Evolutionary conservation across 2,797 vertebrate species (phyloP).

Genomic region (Dromococcyx pavoninus): DNA sequence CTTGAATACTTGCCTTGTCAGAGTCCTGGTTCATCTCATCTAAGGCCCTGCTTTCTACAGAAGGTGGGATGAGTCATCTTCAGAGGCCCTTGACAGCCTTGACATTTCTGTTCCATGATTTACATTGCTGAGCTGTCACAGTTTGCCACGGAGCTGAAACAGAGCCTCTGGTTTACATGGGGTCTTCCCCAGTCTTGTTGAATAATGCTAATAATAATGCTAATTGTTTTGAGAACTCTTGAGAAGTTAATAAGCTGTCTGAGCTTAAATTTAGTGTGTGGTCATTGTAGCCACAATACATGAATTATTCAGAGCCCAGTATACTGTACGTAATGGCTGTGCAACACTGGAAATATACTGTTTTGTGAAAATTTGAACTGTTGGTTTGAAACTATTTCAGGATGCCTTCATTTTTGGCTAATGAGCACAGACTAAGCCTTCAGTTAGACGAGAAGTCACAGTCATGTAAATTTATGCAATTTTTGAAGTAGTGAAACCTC

Average conservation of each 20-base stretch:
- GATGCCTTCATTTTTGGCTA: background rate
- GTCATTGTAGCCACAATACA: background rate
- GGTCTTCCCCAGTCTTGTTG: fast-evolving
- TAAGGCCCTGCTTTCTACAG: background rate
- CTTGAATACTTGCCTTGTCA: background rate
- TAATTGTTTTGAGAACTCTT: background rate
- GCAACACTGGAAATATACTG: background rate
- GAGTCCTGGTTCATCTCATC: background rate
- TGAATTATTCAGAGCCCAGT: background rate
- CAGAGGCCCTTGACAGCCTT: background rate
- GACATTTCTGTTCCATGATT: fast-evolving
- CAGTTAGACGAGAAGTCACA: background rate
- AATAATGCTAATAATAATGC: background rate
- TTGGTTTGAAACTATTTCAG: background rate
- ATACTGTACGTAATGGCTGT: background rate
- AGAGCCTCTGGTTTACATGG: background rate
- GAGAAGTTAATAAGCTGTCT: background rate
- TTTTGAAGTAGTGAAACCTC: background rate
- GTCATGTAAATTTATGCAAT: background rate
- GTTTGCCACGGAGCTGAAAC: background rate
- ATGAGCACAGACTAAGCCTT: background rate
- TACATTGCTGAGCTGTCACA: background rate
- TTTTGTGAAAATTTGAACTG: background rate
- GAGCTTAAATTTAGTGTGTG: background rate
- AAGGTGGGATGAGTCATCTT: background rate